phyloP scores from a whole-genome alignment of 2,113 vertebrate species.

The Chlorodrepanis virens region DNA sequence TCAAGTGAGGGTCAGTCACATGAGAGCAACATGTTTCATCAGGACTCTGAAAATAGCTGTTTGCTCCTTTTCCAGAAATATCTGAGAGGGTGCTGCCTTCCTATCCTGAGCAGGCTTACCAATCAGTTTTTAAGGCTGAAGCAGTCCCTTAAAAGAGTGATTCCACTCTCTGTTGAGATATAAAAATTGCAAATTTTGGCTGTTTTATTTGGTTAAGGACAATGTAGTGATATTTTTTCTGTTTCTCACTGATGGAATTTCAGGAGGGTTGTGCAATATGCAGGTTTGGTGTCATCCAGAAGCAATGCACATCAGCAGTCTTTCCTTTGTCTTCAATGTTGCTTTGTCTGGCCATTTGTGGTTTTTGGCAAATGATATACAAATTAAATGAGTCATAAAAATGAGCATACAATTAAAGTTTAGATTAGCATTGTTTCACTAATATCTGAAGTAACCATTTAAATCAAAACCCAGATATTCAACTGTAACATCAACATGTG shows the following conservation, averaged over 20 bases:
- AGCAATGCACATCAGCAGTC: rapidly evolving
- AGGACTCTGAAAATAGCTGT: neutral
- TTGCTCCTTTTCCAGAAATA: neutral
- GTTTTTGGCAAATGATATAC: neutral
- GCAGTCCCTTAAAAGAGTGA: neutral
- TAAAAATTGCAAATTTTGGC: neutral
- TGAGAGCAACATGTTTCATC: neutral
- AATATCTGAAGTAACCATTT: neutral
- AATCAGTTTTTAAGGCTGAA: neutral
- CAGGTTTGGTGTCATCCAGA: neutral
- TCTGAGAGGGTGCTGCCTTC: neutral
- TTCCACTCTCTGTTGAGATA: neutral
- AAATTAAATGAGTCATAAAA: neutral
- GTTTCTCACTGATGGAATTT: neutral
- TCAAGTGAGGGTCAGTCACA: neutral
- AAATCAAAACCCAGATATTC: neutral
- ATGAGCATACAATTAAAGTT: neutral
- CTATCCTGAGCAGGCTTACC: neutral
- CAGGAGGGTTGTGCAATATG: neutral
- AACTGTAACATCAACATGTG: neutral
- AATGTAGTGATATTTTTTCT: neutral
- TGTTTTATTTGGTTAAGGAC: neutral
- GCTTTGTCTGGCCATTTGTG: neutral
- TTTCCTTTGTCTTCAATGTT: neutral
- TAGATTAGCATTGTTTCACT: neutral